These are phyloP conservation scores for Parnassius mnemosyne DNA, from an alignment of 2,888 invertebrate genomes.

Conservation along the genomic window DNA sequence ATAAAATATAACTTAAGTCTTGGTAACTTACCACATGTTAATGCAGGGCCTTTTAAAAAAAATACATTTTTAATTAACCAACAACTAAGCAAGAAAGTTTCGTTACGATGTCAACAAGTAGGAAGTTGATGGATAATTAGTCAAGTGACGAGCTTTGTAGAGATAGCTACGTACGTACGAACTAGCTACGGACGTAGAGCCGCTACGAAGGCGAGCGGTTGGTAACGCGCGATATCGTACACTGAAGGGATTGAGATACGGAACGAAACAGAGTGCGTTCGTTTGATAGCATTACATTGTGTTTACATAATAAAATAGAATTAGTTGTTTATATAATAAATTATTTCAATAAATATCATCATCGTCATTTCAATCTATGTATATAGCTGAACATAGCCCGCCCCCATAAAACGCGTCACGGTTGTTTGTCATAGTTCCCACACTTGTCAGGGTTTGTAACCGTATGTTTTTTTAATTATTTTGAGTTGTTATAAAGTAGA, in stretches of 20 bases:
- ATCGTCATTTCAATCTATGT: no score
- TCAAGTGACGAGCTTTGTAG: constrained; percentile 29
- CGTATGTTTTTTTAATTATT: no score
- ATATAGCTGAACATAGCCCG: no score
- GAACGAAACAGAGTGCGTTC: constrained; percentile 22
- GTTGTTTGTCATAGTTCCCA: no score
- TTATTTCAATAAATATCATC: no score
- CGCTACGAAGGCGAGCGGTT: constrained; percentile 45
- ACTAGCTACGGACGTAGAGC: constrained; percentile 36
- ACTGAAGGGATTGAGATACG: constrained; percentile 33
- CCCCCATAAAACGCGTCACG: no score
- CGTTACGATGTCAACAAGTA: neutral
- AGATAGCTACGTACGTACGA: constrained; percentile 35
- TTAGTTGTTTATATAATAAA: neutral
- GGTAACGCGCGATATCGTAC: constrained; percentile 44
- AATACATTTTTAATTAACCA: neutral
- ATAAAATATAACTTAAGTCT: constrained; percentile 4
- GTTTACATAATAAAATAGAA: no score
- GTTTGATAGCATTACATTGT: neutral
- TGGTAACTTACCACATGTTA: constrained; percentile 21
- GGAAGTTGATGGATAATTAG: constrained; percentile 24
- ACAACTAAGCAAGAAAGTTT: neutral
- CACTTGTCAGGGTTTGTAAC: no score
- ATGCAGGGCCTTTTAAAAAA: neutral
- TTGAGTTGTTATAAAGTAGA: no score